Evolutionary conservation across 2,113 vertebrate species (phyloP), one percentile per base, ranked within the genome.

Genomic region (Leucoraja erinaceus): DNA sequence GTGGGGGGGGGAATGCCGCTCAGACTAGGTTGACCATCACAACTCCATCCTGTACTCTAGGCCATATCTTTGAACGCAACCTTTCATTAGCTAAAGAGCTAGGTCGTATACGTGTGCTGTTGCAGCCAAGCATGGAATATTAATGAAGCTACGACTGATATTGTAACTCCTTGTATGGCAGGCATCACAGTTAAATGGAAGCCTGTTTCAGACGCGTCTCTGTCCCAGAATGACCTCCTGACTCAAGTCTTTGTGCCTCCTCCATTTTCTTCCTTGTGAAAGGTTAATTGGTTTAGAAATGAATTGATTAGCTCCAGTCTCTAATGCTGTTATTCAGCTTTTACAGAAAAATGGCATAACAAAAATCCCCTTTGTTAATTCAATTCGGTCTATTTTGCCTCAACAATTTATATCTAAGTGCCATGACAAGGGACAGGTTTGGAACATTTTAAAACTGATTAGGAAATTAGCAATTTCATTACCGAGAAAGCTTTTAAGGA

Each of bases 251-350:
- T 93, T 79, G 81, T 86, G 78, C 66, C 93, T 74, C 93, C 78
- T 94, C 93, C 93, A 93, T 96, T 95, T 96, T 95, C 95, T 95
- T 93, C 96, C 96, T 95, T 96, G 96, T 96, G 96, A 96, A 96
- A 97, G 97, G 96, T 97, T 97, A 97, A 97, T 97, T 97, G 97
- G 96, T 96, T 97, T 96, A 96, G 96, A 97, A 97, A 97, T 97
- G 96, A 97, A 97, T 97, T 94, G 95, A 97, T 97, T 97, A 95
- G 96, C 96, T 96, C 95, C 94, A 94, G 95, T 95, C 95, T 78
- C 95, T 97, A 97, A 97, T 97, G 96, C 96, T 96, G 96, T 97
- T 97, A 97, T 97, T 96, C 94, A 96, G 95, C 95, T 95, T 96
- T 97, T 96, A 94, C 96, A 95, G 70, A 9, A 93, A 94, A 93